Conservation (phyloP, 2,113 vertebrate species). For the Bostrychus sinensis region DNA sequence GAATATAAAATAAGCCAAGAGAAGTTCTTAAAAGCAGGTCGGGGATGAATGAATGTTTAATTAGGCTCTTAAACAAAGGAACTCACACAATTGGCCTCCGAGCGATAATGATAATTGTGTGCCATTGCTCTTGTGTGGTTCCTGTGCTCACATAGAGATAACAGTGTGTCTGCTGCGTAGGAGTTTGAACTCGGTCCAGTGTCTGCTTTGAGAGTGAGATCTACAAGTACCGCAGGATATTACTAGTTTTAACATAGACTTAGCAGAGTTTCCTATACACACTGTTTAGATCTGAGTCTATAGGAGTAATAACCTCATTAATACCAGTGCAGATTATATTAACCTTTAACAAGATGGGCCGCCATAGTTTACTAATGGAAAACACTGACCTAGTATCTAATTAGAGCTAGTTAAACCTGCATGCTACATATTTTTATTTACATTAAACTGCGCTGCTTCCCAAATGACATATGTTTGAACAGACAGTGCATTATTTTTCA, state of each 20-base stretch:
- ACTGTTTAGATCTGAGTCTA: no score
- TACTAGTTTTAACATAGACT: neutral
- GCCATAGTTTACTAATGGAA: no score
- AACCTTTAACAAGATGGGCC: no score
- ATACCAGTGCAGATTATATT: no score
- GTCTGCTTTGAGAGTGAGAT: conserved; percentile 30
- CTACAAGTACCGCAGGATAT: conserved; percentile 11
- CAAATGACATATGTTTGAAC: neutral
- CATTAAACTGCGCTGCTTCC: neutral
- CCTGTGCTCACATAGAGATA: conserved; percentile 35
- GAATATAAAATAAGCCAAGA: neutral
- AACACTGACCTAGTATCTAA: neutral
- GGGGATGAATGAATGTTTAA: conserved; percentile 21
- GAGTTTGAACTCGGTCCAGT: conserved; percentile 48
- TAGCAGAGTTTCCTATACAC: neutral
- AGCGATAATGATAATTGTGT: conserved; percentile 10
- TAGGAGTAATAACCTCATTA: no score
- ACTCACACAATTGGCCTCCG: conserved; percentile 2
- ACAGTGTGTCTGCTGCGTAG: conserved; percentile 71
- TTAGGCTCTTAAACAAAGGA: conserved; percentile 9
- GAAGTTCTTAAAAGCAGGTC: conserved; percentile 25
- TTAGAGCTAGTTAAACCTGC: neutral
- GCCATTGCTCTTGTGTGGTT: conserved; percentile 27
- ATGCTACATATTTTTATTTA: neutral
- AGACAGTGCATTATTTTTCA: neutral